phyloP scores from a whole-genome alignment of 64 coral and sea anemone genomes.

The Cladopsammia gracilis region DNA sequence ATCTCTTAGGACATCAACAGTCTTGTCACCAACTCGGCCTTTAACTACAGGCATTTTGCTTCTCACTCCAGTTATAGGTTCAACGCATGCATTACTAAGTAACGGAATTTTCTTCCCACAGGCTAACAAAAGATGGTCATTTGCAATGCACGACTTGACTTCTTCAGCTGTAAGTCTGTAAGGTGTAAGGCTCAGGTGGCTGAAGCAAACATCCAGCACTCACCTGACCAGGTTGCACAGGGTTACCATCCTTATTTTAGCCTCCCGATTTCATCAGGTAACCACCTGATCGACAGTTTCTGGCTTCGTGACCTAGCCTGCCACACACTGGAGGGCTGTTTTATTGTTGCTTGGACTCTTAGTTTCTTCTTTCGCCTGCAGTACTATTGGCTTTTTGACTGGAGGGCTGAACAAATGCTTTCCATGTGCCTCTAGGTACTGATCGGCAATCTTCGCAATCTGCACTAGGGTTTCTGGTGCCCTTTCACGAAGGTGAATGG shows the following conservation, averaged over 20 bases:
- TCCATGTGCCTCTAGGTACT: slow-evolving; percentile 41
- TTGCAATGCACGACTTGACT: neutral
- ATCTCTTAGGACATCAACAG: no score
- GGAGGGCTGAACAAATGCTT: no score
- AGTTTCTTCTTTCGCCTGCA: no score
- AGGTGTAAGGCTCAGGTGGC: neutral
- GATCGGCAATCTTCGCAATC: slow-evolving; percentile 54
- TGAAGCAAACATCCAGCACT: slow-evolving; percentile 45
- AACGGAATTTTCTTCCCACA: no score
- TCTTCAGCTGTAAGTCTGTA: slow-evolving; percentile 34
- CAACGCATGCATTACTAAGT: no score
- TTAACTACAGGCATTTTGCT: no score
- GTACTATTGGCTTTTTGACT: no score
- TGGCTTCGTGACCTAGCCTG: slow-evolving; percentile 30
- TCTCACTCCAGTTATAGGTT: no score
- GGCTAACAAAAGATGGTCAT: no score
- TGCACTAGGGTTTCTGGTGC: neutral
- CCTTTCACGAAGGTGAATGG: slow-evolving; percentile 54
- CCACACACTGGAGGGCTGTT: slow-evolving; percentile 2
- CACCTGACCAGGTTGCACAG: slow-evolving; percentile 1
- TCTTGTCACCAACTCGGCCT: no score
- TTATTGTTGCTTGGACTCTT: no score
- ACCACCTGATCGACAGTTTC: slow-evolving; percentile 47
- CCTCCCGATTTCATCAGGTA: neutral
- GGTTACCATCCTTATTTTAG: slow-evolving; percentile 8